phyloP scores from a whole-genome alignment of 2,797 vertebrate species.

The Thaleichthys pacificus region DNA sequence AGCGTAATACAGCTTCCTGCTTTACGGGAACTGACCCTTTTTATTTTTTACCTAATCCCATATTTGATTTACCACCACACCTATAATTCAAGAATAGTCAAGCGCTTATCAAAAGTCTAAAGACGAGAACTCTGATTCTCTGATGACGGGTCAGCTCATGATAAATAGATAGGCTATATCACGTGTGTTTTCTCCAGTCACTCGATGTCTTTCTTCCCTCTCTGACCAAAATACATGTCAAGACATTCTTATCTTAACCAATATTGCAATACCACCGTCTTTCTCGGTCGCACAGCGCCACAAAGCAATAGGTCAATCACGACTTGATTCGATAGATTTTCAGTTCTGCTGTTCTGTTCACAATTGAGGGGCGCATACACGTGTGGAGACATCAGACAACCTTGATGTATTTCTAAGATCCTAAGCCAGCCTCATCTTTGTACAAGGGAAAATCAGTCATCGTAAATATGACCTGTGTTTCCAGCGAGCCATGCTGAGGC shows the following conservation, averaged over 20 bases:
- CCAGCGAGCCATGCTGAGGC: not conserved
- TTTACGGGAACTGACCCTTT: slow-evolving; percentile 73
- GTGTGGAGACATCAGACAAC: no score
- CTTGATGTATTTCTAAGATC: not conserved
- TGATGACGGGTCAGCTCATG: no score
- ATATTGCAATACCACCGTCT: not conserved
- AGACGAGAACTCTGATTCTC: no score
- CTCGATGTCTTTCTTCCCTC: no score
- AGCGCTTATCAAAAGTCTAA: no score
- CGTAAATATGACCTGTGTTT: slow-evolving; percentile 12
- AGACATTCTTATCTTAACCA: not conserved
- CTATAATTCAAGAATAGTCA: slow-evolving; percentile 52
- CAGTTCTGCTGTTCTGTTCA: no score
- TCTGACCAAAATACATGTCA: not conserved
- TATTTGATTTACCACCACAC: slow-evolving; percentile 66
- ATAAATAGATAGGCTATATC: no score
- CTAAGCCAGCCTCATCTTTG: no score
- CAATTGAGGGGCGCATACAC: no score
- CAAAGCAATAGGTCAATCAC: not conserved
- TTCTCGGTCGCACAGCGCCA: not conserved
- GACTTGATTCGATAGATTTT: not conserved
- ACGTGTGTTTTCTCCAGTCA: no score
- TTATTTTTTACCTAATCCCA: slow-evolving; percentile 59
- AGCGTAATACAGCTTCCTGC: slow-evolving; percentile 50
- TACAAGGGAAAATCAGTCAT: slow-evolving; percentile 2